phyloP scores from a whole-genome alignment of 2,113 vertebrate species.

The Chunga burmeisteri region DNA sequence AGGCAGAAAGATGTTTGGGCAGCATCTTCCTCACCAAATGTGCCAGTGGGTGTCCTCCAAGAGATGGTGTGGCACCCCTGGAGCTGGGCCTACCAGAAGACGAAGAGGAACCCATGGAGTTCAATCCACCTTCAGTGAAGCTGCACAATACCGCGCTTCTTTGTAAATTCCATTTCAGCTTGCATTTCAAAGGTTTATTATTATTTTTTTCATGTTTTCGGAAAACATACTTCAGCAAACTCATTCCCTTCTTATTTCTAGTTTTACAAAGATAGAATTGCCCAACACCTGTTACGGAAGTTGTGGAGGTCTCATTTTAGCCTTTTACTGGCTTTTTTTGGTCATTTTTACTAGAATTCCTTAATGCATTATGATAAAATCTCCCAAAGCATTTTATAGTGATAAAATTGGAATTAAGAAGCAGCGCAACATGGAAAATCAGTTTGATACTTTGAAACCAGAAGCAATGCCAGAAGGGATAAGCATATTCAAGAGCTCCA shows the following conservation, averaged over 20 bases:
- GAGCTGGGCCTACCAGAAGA: not conserved
- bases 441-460: not conserved
- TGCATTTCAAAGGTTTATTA: not conserved
- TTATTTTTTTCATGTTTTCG: not conserved
- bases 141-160: not conserved
- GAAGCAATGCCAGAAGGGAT: not conserved
- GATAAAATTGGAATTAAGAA: not conserved
- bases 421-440: not conserved
- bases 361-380: not conserved
- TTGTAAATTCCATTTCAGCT: not conserved
- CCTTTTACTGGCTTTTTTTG: not conserved
- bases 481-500: not conserved
- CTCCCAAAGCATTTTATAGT: not conserved
- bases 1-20: not conserved
- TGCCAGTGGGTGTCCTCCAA: not conserved
- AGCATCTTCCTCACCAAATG: not conserved
- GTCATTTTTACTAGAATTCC: not conserved
- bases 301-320: not conserved
- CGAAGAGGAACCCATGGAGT: not conserved
- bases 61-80: not conserved
- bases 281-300: not conserved
- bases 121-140: not conserved
- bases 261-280: not conserved
- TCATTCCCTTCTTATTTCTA: not conserved
- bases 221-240: not conserved